Percentiles rank a stretch among this genome's conserved stretches.
These are phyloP conservation scores for Empidonax alnorum DNA, from an alignment of 2,113 vertebrate species.

Conservation along the genomic window DNA sequence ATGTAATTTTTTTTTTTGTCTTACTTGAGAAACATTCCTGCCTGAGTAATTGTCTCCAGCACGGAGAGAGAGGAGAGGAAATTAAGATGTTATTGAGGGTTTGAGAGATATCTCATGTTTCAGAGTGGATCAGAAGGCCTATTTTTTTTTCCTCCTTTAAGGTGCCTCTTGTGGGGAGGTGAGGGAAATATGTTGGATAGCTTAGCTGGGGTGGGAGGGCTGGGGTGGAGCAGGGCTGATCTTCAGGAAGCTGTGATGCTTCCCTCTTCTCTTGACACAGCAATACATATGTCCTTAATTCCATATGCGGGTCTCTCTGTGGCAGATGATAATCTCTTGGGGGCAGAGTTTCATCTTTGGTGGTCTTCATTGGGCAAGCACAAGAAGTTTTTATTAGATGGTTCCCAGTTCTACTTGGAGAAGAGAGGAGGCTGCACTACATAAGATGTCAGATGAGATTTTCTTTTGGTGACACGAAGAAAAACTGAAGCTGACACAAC, in stretches of 20 bases:
- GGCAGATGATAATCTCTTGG: background rate
- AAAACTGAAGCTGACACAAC: background rate
- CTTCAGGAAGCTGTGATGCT: background rate
- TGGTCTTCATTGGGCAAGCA: background rate
- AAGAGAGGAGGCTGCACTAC: background rate
- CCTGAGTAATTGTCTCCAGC: conserved; percentile 42
- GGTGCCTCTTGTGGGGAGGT: conserved; percentile 45
- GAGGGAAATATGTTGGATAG: conserved; percentile 54
- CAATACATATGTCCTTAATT: background rate
- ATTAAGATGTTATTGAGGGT: conserved; percentile 54
- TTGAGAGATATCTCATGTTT: conserved; percentile 56
- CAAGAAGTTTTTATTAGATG: background rate
- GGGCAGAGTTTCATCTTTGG: background rate
- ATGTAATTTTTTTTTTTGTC: conserved; percentile 38
- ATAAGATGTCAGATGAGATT: background rate
- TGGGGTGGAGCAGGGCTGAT: background rate
- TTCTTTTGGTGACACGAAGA: background rate
- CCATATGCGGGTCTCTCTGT: background rate
- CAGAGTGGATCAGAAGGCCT: background rate
- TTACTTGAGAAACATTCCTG: conserved; percentile 69
- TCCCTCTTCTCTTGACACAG: background rate
- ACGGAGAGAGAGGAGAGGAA: background rate
- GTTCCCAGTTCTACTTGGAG: background rate
- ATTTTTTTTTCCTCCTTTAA: background rate
- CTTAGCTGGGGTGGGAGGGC: background rate